Evolutionary conservation across 2,113 vertebrate genomes (phyloP).

Genomic region (Lontra canadensis): DNA sequence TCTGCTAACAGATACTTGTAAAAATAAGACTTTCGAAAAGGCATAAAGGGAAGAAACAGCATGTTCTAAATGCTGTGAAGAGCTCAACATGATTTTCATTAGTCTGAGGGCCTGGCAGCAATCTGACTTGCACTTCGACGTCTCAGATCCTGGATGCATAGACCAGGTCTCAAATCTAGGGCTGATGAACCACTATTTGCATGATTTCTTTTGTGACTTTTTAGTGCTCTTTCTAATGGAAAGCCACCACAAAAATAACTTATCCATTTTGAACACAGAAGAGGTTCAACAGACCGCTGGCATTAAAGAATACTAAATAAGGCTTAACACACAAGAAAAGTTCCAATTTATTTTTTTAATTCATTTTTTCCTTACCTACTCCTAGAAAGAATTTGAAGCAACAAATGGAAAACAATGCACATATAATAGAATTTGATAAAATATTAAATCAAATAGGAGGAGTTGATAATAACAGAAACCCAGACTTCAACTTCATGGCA

Average conservation of each 20-base stretch:
- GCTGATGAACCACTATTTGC: not conserved
- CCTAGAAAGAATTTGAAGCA: not conserved
- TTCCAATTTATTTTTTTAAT: conserved; percentile 17
- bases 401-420: not conserved
- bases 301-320: conserved; percentile 42
- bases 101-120: not conserved
- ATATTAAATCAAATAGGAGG: not conserved
- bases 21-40: conserved; percentile 72
- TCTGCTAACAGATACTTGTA: conserved; percentile 61
- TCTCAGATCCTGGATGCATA: not conserved
- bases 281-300: not conserved
- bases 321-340: not conserved
- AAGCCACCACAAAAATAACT: conserved; percentile 53
- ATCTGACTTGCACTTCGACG: not conserved
- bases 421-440: not conserved
- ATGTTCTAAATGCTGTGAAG: conserved; percentile 37
- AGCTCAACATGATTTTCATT: conserved; percentile 30
- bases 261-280: conserved; percentile 5
- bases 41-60: conserved; percentile 57
- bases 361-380: not conserved
- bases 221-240: not conserved
- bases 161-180: not conserved
- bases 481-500: not conserved
- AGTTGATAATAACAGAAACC: not conserved
- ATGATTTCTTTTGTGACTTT: conserved; percentile 11